A percentile compares a stretch with the other conserved stretches of the same genome.
phyloP scores from a whole-genome alignment of 2,888 invertebrate genomes.

The Drosophila buzzatii region DNA sequence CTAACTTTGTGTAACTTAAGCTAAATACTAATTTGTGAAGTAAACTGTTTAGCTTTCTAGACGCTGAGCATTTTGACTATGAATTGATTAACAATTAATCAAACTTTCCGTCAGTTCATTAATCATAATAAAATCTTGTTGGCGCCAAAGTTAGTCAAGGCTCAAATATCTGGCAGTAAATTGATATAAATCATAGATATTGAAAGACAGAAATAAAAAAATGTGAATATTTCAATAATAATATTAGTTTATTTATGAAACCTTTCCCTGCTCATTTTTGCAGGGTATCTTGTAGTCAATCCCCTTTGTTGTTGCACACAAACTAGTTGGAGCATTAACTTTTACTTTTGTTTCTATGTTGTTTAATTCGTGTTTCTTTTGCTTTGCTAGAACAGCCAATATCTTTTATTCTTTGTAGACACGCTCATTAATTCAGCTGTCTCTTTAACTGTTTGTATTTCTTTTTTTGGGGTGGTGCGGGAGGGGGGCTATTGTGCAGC shows the following conservation, averaged over 20 bases:
- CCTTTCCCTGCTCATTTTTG: no score
- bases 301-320: background rate
- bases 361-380: slow-evolving; percentile 18
- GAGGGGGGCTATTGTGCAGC: slow-evolving; percentile 45
- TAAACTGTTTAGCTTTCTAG: background rate
- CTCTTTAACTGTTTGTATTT: slow-evolving; percentile 26
- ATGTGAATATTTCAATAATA: background rate
- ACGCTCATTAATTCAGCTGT: slow-evolving; percentile 56
- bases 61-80: background rate
- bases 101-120: slow-evolving; percentile 1
- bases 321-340: slow-evolving; percentile 36
- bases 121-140: background rate
- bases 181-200: background rate
- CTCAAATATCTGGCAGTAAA: background rate
- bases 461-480: background rate
- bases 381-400: slow-evolving; percentile 33
- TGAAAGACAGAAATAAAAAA: background rate
- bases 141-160: background rate
- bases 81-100: slow-evolving; percentile 5
- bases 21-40: background rate
- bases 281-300: slow-evolving; percentile 1
- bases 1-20: background rate
- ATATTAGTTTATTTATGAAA: no score
- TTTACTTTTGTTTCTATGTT: slow-evolving; percentile 45
- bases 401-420: slow-evolving; percentile 47